These are phyloP conservation scores for Procambarus virginalis DNA, from an alignment of 1,140 invertebrate species.

Conservation along the genomic window DNA sequence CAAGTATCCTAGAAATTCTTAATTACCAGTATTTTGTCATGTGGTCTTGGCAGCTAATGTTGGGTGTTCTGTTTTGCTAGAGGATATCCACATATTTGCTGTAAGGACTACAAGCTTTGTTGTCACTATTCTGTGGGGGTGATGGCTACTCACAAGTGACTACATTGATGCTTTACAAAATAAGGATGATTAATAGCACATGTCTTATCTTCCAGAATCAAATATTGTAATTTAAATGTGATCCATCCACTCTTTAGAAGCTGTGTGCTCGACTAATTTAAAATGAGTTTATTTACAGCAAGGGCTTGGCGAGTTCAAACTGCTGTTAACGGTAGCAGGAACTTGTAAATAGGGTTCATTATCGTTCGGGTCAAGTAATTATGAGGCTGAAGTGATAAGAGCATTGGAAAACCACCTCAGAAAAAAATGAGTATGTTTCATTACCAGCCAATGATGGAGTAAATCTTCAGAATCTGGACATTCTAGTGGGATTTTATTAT, in stretches of 20 bases:
- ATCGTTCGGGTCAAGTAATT: slow-evolving; percentile 42
- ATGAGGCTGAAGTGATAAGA: slow-evolving; percentile 18
- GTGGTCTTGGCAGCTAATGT: neutral
- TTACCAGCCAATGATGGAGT: slow-evolving; percentile 39
- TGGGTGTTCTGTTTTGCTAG: neutral
- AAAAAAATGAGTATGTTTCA: slow-evolving; percentile 24
- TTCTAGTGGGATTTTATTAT: slow-evolving; percentile 2
- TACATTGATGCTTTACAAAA: slow-evolving; percentile 29
- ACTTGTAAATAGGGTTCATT: slow-evolving; percentile 42
- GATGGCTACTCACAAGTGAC: slow-evolving; percentile 27
- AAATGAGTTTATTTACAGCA: slow-evolving; percentile 19
- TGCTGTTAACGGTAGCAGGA: slow-evolving; percentile 31
- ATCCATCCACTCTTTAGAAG: slow-evolving; percentile 43
- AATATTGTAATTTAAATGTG: slow-evolving; percentile 50
- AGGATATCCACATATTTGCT: neutral
- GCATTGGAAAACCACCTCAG: slow-evolving; percentile 47
- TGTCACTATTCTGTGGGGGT: slow-evolving; percentile 7
- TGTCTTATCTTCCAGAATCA: slow-evolving; percentile 46
- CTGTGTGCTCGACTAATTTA: slow-evolving; percentile 32
- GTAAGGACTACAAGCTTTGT: neutral
- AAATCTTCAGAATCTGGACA: slow-evolving; percentile 40
- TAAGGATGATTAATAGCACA: slow-evolving; percentile 37
- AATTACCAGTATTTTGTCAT: neutral
- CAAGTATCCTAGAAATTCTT: neutral
- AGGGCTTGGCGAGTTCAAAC: slow-evolving; percentile 30